Evolutionary conservation across 2,888 invertebrate genomes (phyloP), one percentile per base, ranked within the genome.

Genomic region (Conus canariensis): DNA sequence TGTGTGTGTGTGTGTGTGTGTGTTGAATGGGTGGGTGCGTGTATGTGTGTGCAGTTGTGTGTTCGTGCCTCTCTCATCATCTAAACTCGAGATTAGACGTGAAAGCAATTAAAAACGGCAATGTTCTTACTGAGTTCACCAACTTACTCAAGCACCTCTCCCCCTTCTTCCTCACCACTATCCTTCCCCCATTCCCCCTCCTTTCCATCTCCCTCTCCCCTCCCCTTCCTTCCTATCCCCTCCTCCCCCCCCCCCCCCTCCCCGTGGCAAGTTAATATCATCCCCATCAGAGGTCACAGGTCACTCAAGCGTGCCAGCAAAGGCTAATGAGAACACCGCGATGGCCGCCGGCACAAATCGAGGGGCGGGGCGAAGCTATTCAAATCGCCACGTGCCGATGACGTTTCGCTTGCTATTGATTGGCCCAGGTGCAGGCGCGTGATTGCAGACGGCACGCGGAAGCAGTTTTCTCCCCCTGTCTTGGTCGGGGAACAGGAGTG

Each of bases 391-490:
- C 89, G 89, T 89, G 89, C 89, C 89, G 89, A 85, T 89, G 89
- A 89, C 89, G 89, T 89, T 70, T 64, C 45, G 85, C 89, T 67
- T 45, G 85, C 85, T 89, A 85, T 89, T 85, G 89, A 89, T 89
- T 89, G 89, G 89, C 85, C 89, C 89, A 89, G 89, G 89, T 89
- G 89, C 89, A 89, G 89, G 85, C 89, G 89, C 89, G 85, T 89
- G 89, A 89, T 89, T 89, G 85, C 89, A 60, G 67, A 70, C 89
- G 89, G 89, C 89, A 89, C 89, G 89, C 89, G 85, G 83, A 89
- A 83, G 45, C 88, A 83, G 88, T 89, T 89, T 64, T 85, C 59
- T 89, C 64, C 67, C 67, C 45, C n/a, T 12, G 56, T 14, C 58
- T 58, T 7, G 7, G 7, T 14, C 10, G n/a, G 9, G 22, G 19